These are phyloP conservation scores for Clostera curtula DNA, from an alignment of 2,888 invertebrate species.

Conservation along the genomic window DNA sequence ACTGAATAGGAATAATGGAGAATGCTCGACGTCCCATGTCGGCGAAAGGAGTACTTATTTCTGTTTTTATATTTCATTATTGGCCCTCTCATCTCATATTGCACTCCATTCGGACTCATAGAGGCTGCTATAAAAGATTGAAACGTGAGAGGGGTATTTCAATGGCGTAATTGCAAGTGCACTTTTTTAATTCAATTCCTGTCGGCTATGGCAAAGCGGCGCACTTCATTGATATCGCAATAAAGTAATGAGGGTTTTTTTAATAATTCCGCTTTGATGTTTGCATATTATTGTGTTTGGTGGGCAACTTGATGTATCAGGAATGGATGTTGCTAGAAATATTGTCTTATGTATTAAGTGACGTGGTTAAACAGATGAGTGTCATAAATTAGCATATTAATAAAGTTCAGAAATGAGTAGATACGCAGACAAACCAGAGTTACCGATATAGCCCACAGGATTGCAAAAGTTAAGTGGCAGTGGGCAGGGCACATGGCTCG, in stretches of 20 bases:
- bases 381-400: too few relatives aligned
- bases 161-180: conserved; percentile 73
- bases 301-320: too few relatives aligned
- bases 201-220: conserved; percentile 66
- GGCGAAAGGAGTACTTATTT: conserved; percentile 63
- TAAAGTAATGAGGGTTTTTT: conserved; percentile 54
- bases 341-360: too few relatives aligned
- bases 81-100: conserved; percentile 72
- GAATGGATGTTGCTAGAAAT: too few relatives aligned
- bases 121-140: conserved; percentile 71
- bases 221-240: conserved; percentile 68
- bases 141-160: conserved; percentile 71
- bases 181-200: conserved; percentile 67
- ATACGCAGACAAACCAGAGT: too few relatives aligned
- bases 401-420: too few relatives aligned
- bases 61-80: conserved; percentile 74
- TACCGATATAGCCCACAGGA: too few relatives aligned
- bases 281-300: too few relatives aligned
- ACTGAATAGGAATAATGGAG: conserved; percentile 67
- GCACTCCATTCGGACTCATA: conserved; percentile 65
- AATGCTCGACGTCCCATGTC: conserved; percentile 50
- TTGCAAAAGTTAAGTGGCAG: too few relatives aligned
- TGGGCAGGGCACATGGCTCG: too few relatives aligned
- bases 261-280: conserved; percentile 26
- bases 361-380: too few relatives aligned